Evolutionary conservation across 2,113 vertebrate species (phyloP), one percentile per base, ranked within the genome.

Genomic region (Lophius piscatorius): DNA sequence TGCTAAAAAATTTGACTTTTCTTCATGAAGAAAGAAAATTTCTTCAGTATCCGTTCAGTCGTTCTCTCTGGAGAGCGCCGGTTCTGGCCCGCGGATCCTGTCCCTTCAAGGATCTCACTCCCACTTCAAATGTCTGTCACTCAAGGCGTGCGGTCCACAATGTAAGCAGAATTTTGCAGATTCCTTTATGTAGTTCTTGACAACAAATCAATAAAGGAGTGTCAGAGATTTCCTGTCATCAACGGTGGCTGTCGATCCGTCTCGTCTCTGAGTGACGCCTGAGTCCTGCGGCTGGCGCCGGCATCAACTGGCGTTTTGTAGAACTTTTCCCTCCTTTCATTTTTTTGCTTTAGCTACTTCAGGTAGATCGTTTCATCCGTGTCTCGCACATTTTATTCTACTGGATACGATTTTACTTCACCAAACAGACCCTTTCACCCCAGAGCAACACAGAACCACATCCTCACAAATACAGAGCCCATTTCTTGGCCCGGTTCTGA

Each of bases 121-220:
- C 54, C 17, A 20, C 82, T 88, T 86, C 89, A 88, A 91, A 86
- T 85, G 85, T 85, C 84, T 90, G 85, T 85, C 84, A 87, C 45
- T 90, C 80, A 89, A 65, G 51, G 56, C 47, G 26, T 41, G 79
- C 44, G 73, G 87, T 84, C 84, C 83, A 69, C 69, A 73, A 70
- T 70, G 70, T 75, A 28, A 74, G 71, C 16, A 16, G 63, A 68
- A 82, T 81, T 74, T 75, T 80, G 70, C 55, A 70, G 72, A 73
- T 77, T 69, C 67, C 68, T 76, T 82, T 87, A 77, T 79, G 76
- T 82, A 68, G 85, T 85, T 80, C 71, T 36, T 84, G 84, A 84
- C 87, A 89, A 86, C 79, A 84, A 89, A 89, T 89, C 83, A 76
- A 89, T 91, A 79, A 81, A 78, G 68, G 73, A 36, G 81, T 80